These are phyloP conservation scores for Hemitrygon akajei DNA, from an alignment of 2,797 vertebrate species.

Conservation along the genomic window DNA sequence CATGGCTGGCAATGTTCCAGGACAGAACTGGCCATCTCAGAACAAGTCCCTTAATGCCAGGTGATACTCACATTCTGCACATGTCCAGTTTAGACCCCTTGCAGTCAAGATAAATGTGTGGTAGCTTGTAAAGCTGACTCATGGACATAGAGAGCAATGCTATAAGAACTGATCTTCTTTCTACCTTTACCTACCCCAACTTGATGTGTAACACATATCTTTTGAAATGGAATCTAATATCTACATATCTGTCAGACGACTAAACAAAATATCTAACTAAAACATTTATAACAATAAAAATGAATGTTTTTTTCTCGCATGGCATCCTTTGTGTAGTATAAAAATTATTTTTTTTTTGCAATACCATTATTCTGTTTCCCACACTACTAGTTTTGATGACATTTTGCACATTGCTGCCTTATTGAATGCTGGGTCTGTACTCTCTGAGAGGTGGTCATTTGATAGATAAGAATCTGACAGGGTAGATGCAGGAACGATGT, in stretches of 20 bases:
- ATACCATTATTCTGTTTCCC: neutral
- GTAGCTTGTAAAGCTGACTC: neutral
- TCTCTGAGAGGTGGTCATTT: too few relatives aligned
- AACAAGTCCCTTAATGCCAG: neutral
- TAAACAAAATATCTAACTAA: neutral
- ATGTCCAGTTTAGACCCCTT: constrained; percentile 3
- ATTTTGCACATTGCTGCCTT: too few relatives aligned
- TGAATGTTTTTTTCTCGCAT: neutral
- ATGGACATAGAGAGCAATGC: neutral
- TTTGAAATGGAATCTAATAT: constrained; percentile 9
- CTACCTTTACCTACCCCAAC: neutral
- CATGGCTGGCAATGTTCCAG: neutral
- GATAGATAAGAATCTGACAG: too few relatives aligned
- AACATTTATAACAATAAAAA: constrained; percentile 1
- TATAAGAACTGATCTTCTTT: neutral
- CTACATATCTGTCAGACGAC: neutral
- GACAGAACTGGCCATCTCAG: neutral
- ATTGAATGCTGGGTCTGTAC: too few relatives aligned
- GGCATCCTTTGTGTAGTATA: neutral
- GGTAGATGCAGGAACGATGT: too few relatives aligned
- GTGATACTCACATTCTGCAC: neutral
- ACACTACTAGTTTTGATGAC: neutral
- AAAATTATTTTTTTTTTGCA: neutral
- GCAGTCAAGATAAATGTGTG: neutral
- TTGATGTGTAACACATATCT: constrained; percentile 26